Conservation (phyloP, 2,113 vertebrate genomes). For the Carassius gibelio region DNA sequence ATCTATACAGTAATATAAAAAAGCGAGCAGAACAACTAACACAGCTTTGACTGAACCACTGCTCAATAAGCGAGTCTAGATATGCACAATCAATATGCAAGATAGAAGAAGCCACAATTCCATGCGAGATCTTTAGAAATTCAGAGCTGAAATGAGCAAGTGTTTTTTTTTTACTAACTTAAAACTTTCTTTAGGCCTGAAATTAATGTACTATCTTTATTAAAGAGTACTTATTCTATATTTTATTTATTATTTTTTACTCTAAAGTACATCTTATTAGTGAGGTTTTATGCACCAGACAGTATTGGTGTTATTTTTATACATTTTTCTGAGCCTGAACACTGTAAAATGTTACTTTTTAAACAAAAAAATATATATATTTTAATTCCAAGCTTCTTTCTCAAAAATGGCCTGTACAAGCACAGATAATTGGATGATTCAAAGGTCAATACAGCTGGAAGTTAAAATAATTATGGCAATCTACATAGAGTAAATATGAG, state of each 20-base stretch:
- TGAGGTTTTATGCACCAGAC: neutral
- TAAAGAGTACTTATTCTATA: neutral
- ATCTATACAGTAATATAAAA: slow-evolving; percentile 53
- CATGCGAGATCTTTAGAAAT: slow-evolving; percentile 15
- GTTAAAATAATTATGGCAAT: slow-evolving; percentile 54
- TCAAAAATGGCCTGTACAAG: slow-evolving; percentile 10
- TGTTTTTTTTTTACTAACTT: slow-evolving; percentile 13
- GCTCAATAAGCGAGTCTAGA: slow-evolving; percentile 44
- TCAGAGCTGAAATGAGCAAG: neutral
- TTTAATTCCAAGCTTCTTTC: neutral
- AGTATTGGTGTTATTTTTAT: neutral
- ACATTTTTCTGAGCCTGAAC: neutral
- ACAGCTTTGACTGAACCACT: slow-evolving; percentile 47
- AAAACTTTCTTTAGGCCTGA: neutral
- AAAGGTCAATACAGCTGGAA: slow-evolving; percentile 45
- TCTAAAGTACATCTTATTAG: neutral
- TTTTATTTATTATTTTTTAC: neutral
- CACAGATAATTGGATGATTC: slow-evolving; percentile 19
- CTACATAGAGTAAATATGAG: slow-evolving; percentile 42
- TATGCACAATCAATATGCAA: slow-evolving; percentile 45
- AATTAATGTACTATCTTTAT: neutral
- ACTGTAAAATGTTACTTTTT: neutral
- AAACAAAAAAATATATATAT: neutral
- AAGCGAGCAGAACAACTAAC: slow-evolving; percentile 44
- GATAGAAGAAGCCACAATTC: neutral